phyloP scores from a whole-genome alignment of 2,888 invertebrate species.

The Ceriagrion tenellum region DNA sequence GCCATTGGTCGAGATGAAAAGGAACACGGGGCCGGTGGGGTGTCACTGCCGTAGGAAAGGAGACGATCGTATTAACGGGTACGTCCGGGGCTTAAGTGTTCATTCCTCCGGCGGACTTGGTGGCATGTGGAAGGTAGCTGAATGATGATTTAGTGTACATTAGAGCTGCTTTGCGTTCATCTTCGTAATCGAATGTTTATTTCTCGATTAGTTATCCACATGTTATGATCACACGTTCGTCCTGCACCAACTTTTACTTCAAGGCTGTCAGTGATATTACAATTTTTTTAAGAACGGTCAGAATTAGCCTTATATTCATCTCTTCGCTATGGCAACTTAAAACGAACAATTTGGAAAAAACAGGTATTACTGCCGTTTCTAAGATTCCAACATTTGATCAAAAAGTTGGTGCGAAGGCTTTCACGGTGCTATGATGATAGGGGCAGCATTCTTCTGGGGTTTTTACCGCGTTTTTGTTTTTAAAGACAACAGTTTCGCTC shows the following conservation, averaged over 20 bases:
- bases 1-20: conserved; percentile 22
- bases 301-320: too few species aligned
- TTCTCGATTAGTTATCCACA: not conserved
- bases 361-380: not conserved
- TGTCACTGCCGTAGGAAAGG: not conserved
- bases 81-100: not conserved
- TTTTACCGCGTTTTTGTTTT: too few species aligned
- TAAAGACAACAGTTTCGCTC: too few species aligned
- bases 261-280: too few species aligned
- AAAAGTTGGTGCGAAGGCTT: too few species aligned
- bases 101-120: not conserved
- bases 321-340: not conserved
- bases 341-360: not conserved
- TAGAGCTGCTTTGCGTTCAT: not conserved
- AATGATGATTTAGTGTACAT: not conserved
- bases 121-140: not conserved
- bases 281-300: too few species aligned
- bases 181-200: not conserved
- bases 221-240: too few species aligned
- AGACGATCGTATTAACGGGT: not conserved
- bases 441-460: too few species aligned
- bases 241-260: too few species aligned
- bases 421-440: too few species aligned
- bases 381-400: too few species aligned
- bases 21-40: not conserved